phyloP scores from a whole-genome alignment of 2,888 invertebrate genomes.

The Nomada ruficornis region DNA sequence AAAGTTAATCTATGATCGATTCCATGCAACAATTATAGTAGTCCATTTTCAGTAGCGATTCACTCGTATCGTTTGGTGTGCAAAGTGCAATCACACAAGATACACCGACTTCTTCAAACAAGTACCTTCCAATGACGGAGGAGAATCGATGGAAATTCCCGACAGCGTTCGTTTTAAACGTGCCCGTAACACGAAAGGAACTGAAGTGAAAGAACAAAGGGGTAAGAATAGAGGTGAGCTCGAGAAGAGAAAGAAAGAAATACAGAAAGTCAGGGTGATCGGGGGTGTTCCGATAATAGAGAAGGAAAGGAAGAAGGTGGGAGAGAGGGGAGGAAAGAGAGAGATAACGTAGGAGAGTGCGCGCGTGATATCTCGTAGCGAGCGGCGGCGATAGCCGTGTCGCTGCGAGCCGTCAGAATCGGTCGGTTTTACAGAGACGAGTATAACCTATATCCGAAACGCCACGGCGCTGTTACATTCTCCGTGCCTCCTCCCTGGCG shows the following conservation, averaged over 20 bases:
- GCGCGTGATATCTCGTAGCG: conserved; percentile 36
- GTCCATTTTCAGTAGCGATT: conserved; percentile 18
- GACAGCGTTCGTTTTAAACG: neutral
- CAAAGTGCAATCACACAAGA: conserved; percentile 3
- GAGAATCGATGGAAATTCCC: conserved; percentile 11
- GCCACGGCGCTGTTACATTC: conserved; percentile 85
- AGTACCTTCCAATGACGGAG: neutral
- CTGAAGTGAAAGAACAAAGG: conserved; percentile 13
- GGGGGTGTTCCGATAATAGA: conserved; percentile 14
- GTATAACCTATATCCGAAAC: conserved; percentile 67
- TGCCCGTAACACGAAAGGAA: neutral
- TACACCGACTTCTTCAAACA: neutral
- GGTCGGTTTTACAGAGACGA: conserved; percentile 58
- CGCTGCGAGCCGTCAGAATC: conserved; percentile 50
- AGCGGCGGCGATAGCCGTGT: conserved; percentile 37
- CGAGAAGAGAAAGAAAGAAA: neutral
- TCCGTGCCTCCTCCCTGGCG: conserved; percentile 87
- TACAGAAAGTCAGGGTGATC: neutral
- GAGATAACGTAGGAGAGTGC: conserved; percentile 28
- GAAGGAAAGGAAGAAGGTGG: conserved; percentile 1
- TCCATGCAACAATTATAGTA: conserved; percentile 6
- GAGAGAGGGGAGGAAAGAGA: conserved; percentile 5
- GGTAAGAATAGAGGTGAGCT: conserved; percentile 8
- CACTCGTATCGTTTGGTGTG: conserved; percentile 6
- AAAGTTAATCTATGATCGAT: conserved; percentile 9